phyloP scores from a whole-genome alignment of 1,140 invertebrate genomes.

The Phortica variegata region DNA sequence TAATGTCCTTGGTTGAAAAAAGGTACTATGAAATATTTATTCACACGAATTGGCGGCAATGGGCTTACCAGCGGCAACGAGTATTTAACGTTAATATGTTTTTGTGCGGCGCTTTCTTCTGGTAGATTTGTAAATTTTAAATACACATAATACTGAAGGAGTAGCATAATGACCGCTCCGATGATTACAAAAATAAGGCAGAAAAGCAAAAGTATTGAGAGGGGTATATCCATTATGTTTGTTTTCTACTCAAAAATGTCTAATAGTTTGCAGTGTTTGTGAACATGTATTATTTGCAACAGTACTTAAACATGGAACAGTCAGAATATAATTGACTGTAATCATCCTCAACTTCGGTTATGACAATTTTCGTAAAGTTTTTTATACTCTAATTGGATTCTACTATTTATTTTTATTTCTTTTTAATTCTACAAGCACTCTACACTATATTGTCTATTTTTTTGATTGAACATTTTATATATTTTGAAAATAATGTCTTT shows the following conservation, averaged over 20 bases:
- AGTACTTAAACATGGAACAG: no score
- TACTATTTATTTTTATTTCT: no score
- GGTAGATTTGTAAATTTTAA: constrained; percentile 59
- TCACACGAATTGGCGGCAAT: neutral
- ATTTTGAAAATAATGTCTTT: no score
- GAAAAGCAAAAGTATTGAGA: constrained; percentile 52
- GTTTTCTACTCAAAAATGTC: neutral
- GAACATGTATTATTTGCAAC: no score
- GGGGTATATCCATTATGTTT: constrained; percentile 48
- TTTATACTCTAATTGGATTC: no score
- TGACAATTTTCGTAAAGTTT: no score
- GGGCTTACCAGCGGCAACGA: constrained; percentile 57
- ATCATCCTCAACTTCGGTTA: no score
- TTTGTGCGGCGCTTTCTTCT: constrained; percentile 54
- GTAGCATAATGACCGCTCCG: constrained; percentile 59
- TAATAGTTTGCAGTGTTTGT: no score
- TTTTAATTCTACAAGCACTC: no score
- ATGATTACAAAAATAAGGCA: constrained; percentile 56
- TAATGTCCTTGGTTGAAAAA: constrained; percentile 40
- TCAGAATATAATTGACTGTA: no score
- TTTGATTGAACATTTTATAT: no score
- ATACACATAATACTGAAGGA: constrained; percentile 60
- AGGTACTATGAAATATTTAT: neutral
- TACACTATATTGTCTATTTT: no score
- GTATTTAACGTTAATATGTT: constrained; percentile 57